Percentiles rank a stretch among this genome's conserved stretches.
Conservation (phyloP, 2,888 invertebrate species). For the Actias luna region DNA sequence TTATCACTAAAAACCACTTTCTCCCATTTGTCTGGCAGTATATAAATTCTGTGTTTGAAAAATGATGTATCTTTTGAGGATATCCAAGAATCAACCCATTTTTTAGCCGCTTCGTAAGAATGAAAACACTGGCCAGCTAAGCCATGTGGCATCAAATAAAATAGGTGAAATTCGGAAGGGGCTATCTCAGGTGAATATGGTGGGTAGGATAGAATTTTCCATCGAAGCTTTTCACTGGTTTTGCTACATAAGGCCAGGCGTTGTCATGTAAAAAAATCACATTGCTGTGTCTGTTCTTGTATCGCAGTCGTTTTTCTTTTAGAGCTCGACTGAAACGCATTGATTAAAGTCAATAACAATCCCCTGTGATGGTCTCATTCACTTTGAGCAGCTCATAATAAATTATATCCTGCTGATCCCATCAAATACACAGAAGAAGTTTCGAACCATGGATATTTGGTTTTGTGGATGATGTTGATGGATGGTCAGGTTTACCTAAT, state of each 20-base stretch:
- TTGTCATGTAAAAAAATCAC: too few species aligned
- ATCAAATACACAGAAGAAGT: too few species aligned
- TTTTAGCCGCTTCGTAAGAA: background rate
- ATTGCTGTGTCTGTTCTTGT: too few species aligned
- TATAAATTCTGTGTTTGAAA: background rate
- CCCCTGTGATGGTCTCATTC: too few species aligned
- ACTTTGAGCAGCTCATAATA: too few species aligned
- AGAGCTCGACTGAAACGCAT: too few species aligned
- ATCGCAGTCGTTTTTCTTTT: too few species aligned
- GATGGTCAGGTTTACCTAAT: constrained; percentile 19
- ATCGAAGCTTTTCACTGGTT: background rate
- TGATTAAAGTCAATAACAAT: too few species aligned
- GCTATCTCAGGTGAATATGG: background rate
- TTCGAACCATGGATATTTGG: constrained; percentile 21
- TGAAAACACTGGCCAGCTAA: background rate
- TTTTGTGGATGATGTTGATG: constrained; percentile 17
- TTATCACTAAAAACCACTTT: background rate
- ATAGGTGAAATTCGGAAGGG: background rate
- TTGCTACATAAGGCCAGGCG: too few species aligned
- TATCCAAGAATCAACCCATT: too few species aligned
- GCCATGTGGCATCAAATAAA: background rate
- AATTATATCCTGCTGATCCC: too few species aligned
- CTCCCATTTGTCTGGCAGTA: background rate
- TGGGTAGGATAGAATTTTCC: background rate
- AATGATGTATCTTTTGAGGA: background rate